Base-by-base conservation (phyloP, 1,140 invertebrate species). In the Capitella teleta region DNA sequence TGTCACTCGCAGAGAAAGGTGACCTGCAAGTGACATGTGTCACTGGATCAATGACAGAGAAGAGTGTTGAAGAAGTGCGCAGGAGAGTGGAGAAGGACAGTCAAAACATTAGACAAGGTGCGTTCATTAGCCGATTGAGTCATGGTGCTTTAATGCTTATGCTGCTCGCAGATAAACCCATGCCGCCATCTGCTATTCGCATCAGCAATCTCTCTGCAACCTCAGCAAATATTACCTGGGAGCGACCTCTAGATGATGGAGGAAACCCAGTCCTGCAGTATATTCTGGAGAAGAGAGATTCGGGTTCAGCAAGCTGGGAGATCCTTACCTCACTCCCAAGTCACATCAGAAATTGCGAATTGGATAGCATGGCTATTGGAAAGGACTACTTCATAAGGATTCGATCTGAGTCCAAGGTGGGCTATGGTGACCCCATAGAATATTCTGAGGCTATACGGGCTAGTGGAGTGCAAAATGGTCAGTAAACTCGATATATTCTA, bases 381-480 rank as follows among this genome's bases (percentile, higher is more conserved):
- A 87, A 57, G 85, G 88, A 25, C 82, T 99, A 98, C 64, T 93
- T 95, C 72, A 97, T 98, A 78, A 79, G 94, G 45, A 85, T 99
- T 1, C 68, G 73, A 30, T 94, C 95, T 25, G 62, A 63, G 43
- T 98, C 98, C 71, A 90, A 90, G 2, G 91, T 93, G 46, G 95
- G 70, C 23, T 44, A 53, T 4, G 61, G 70, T 44, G 60, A 64
- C 59, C 82, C 93, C 2, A 92, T 57, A 84, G 91, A 58, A 77
- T 82, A 65, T 0, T 86, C 85, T 12, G 78, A 81, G 23, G 60
- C 66, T 47, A 64, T 61, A 18, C 57, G 59, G 16, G 61, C 64
- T 45, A 68, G 23, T 8, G 38, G 38, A 6, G 21, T 8, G 6
- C 8, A 21, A 21, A 41, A 41, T 8, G 18, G 38, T 41, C 8